phyloP scores from a whole-genome alignment of 1,140 invertebrate species.

The Maconellicoccus hirsutus region DNA sequence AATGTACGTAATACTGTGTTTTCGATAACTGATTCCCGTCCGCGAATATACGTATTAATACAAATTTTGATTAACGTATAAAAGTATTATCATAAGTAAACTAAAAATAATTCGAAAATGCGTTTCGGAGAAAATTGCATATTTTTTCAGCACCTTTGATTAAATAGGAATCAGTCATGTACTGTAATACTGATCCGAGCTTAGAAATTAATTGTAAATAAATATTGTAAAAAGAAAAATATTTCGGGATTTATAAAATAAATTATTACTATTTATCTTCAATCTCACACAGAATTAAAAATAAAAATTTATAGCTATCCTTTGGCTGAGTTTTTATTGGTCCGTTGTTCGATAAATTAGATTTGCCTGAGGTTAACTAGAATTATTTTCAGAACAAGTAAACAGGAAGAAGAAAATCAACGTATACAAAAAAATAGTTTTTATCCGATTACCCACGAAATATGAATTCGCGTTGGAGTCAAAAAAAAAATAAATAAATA shows the following conservation, averaged over 20 bases:
- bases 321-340: not conserved
- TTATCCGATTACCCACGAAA: not conserved
- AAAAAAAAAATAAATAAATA: not conserved
- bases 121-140: not conserved
- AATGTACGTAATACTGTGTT: constrained; percentile 1
- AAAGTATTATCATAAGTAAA: not conserved
- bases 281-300: not conserved
- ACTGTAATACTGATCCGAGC: too few species aligned
- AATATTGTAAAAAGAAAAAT: not conserved
- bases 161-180: too few species aligned
- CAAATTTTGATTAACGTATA: not conserved
- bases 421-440: not conserved
- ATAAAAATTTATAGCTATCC: constrained; percentile 1
- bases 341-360: constrained; percentile 3
- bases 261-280: not conserved
- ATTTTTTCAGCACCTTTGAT: not conserved
- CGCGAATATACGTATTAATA: not conserved
- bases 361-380: not conserved
- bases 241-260: not conserved
- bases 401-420: not conserved
- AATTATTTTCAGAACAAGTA: not conserved
- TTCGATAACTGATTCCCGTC: not conserved
- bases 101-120: not conserved
- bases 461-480: not conserved
- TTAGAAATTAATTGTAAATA: not conserved